Conservation (phyloP, 1,140 invertebrate species). For the Drosophila kepulauana region DNA sequence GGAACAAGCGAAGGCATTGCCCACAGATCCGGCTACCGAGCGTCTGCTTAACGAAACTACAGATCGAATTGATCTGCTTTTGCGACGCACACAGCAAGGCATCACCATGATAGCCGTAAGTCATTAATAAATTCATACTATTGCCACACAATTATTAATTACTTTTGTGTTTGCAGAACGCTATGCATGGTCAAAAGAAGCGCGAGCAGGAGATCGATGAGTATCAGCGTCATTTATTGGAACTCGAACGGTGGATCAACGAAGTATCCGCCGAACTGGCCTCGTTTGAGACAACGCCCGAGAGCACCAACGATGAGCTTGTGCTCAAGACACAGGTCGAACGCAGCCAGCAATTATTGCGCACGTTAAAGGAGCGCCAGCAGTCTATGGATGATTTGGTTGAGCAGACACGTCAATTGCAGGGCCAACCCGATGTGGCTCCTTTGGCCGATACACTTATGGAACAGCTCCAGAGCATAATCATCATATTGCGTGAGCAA, state of each 20-base stretch:
- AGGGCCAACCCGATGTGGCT: constrained; percentile 79
- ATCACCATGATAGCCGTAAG: constrained; percentile 83
- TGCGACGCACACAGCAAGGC: constrained; percentile 79
- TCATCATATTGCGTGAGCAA: constrained; percentile 75
- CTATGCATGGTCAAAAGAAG: constrained; percentile 86
- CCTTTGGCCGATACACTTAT: constrained; percentile 72
- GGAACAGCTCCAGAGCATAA: constrained; percentile 77
- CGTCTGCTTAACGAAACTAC: constrained; percentile 74
- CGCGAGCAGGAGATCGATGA: constrained; percentile 87
- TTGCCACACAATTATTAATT: neutral
- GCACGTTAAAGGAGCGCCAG: constrained; percentile 77
- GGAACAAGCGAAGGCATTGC: constrained; percentile 63
- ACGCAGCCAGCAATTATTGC: constrained; percentile 71
- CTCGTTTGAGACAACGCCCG: constrained; percentile 67
- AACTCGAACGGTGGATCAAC: constrained; percentile 88
- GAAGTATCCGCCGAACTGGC: constrained; percentile 75
- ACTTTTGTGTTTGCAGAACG: constrained; percentile 77
- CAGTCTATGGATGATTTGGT: constrained; percentile 79
- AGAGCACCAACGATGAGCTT: constrained; percentile 71
- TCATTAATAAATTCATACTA: neutral
- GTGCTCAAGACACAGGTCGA: constrained; percentile 74
- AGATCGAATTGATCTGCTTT: constrained; percentile 77
- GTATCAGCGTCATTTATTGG: constrained; percentile 88
- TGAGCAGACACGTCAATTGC: constrained; percentile 73
- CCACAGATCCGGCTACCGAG: constrained; percentile 75